Evolutionary conservation across 2,888 invertebrate species (phyloP), one percentile per base, ranked within the genome.

Genomic region (Cerastis leucographa): DNA sequence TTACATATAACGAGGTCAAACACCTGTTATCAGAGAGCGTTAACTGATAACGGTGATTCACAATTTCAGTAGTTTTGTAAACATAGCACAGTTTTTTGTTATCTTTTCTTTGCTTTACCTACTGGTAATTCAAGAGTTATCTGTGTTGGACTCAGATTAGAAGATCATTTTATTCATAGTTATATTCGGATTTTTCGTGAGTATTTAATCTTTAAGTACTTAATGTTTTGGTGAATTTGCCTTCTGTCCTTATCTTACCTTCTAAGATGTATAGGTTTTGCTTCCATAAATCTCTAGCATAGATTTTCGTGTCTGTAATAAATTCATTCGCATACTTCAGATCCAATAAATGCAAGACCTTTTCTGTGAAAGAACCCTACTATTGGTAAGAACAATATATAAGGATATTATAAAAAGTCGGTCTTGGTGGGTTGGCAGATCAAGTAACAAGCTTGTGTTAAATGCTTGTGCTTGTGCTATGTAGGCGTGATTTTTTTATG

Each of bases 1-100:
- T 86, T 78, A 66, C 77, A 76, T 76, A 44, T 49, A 77, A 74
- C 14, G 80, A 80, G 77, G 71, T 86, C 65, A 86, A 80, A 44
- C 71, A 84, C 80, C 84, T 85, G 64, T 67, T 86, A 85, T 86
- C 85, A 80, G 69, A 65, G 14, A 22, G 35, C 59, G 54, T 61
- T 17, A 11, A 73, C 56, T 81, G 83, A 83, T 85, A 85, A 59
- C 51, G 42, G 17, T 67, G 76, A 81, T 65, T 83, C 74, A 73
- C 78, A 59, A 62, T 65, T 69, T 72, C 81, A 75, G 85, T 65
- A 64, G 81, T 71, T 42, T 46, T 54, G 69, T 81, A 61, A 68
- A 84, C 67, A 68, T 17, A 59, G 17, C 65, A 40, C 42, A 72
- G 72, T 69, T 80, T 84, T 80, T 56, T 44, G 61, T 80, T 84